Conservation (phyloP, 2,888 invertebrate species). For the Tachystola acroxantha region DNA sequence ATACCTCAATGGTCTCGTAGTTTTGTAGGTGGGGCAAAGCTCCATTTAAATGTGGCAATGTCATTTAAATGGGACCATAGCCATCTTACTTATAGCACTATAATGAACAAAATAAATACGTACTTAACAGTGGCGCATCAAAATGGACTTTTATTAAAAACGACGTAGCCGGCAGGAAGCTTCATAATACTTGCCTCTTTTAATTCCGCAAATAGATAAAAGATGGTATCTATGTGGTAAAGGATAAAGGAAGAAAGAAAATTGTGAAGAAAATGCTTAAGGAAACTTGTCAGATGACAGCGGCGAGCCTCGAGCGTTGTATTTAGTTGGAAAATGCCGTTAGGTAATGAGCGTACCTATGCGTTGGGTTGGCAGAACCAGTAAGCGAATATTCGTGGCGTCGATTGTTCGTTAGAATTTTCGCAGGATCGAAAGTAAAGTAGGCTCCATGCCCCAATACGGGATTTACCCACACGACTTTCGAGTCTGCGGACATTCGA, state of each 20-base stretch:
- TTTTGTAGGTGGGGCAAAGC: no score
- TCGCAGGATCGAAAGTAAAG: no score
- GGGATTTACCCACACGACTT: no score
- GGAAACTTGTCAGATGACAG: constrained; percentile 55
- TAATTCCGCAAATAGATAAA: constrained; percentile 45
- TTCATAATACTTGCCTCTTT: constrained; percentile 23
- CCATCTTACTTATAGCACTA: no score
- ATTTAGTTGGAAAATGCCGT: constrained; percentile 6
- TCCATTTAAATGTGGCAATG: constrained; percentile 7
- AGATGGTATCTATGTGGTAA: constrained; percentile 40
- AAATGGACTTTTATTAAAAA: constrained; percentile 9
- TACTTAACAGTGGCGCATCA: constrained; percentile 1
- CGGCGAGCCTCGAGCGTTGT: constrained; percentile 12
- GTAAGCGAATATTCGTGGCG: no score
- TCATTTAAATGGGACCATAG: constrained; percentile 8
- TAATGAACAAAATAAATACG: no score
- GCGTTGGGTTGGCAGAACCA: background rate
- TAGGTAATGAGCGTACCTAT: constrained; percentile 1
- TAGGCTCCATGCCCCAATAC: no score
- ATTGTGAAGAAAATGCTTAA: constrained; percentile 51
- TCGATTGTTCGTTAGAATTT: no score
- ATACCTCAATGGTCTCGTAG: no score
- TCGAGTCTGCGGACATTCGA: no score
- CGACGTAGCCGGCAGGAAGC: constrained; percentile 6
- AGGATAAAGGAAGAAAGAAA: constrained; percentile 39